Base-by-base conservation (phyloP, 2,888 invertebrate genomes). In the Apamea epomidion region DNA sequence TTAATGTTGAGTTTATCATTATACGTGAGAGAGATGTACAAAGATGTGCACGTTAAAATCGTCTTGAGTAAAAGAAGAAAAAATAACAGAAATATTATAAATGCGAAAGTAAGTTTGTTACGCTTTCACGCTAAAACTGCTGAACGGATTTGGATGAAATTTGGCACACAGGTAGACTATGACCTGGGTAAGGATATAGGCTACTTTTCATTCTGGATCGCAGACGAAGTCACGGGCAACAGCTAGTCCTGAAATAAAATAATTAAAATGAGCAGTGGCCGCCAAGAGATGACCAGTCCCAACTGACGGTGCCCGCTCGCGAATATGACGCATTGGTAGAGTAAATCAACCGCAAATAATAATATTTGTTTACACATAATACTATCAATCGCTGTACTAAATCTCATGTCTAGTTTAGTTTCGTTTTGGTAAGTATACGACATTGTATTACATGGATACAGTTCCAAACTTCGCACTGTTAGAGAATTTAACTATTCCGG, bases 131-230 rank as follows among this genome's bases (percentile, higher is more conserved):
- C 1, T 32, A n/a, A n/a, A n/a, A n/a, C n/a, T n/a, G n/a, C n/a
- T n/a, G n/a, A n/a, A n/a, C n/a, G n/a, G n/a, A n/a, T n/a, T n/a
- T n/a, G 32, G 1, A 32, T 32, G 1, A 32, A 32, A 2, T 32
- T 32, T 32, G 32, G 32, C 32, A 32, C 2, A 1, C 32, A 2
- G 32, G 32, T 1, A 32, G 32, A 1, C 1, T 2, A 32, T 32
- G 2, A 1, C 1, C 2, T 32, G 1, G 1, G 2, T 32, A n/a
- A n/a, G n/a, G n/a, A n/a, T 2, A 1, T 32, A 2, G 1, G 1
- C 1, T 1, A 1, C 1, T 2, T 1, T 32, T 32, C 32, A 1
- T 2, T 1, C 2, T 1, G 32, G 32, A 32, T 32, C 32, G 32
- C 32, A 2, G 32, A 2, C 32, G 32, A 32, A 32, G 2, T 2